Base-by-base conservation (phyloP, 1,140 invertebrate genomes). In the Drosophila prosaltans region DNA sequence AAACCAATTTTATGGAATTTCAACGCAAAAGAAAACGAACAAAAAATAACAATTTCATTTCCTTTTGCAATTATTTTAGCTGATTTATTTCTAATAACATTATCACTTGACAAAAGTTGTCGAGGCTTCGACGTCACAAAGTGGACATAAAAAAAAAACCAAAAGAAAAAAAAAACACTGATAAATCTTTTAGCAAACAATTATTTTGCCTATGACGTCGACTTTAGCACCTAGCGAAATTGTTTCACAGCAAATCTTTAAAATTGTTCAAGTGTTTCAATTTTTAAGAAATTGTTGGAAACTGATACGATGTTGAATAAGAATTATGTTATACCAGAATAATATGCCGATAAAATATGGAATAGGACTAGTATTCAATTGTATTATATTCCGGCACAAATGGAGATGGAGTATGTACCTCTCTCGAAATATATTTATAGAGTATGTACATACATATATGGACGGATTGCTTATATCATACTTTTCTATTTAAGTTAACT, bases 131-230 rank as follows among this genome's bases (percentile, higher is more conserved):
- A 58, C 55, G 55, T 39, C 55, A 58, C 28, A 32, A 58, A 40
- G 32, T 24, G 57, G 36, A 39, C n/a, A 39, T 1, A 8, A 24
- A 58, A 24, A 36, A 58, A 58, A 58, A 16, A 16, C 7, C 7
- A 24, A 8, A 26, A 6, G 21, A 51, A 3, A 36, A 36, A 5
- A 5, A 57, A 57, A 58, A 32, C 9, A 24, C 55, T 58, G 55
- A 58, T 58, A 58, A 58, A 61, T 61, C 24, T 43, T 61, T 61
- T 3, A 9, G 55, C 16, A 58, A 58, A 58, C 28, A 58, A 21
- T 39, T 8, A 24, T 59, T 59, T 59, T 1, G 32, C 32, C 10
- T 7, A 8, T 59, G 57, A 36, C 45, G 45, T 51, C 9, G 45
- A 26, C 1, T 26, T 26, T 5, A 9, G 45, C 10, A 26, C 45